Evolutionary conservation across 2,797 vertebrate species (phyloP).

Genomic region (Caiman crocodilus): DNA sequence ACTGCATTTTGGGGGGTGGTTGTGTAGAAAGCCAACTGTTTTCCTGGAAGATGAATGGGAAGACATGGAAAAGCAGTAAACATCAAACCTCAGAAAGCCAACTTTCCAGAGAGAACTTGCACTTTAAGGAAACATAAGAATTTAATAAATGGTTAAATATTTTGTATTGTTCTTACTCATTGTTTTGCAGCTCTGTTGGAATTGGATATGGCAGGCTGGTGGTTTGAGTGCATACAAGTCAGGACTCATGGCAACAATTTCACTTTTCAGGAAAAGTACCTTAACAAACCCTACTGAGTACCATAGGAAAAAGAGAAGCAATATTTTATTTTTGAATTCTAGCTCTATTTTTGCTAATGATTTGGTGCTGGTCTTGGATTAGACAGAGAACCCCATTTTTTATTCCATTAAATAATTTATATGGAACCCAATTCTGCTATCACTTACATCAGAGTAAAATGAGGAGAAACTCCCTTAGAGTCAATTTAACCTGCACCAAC

Average conservation of each 20-base stretch:
- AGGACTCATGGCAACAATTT: neutral
- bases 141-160: neutral
- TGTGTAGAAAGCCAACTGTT: neutral
- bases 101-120: neutral
- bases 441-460: neutral
- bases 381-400: neutral
- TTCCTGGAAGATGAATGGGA: neutral
- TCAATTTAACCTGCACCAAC: neutral
- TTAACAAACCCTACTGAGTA: neutral
- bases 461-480: neutral
- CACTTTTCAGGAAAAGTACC: neutral
- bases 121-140: neutral
- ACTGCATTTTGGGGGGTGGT: neutral
- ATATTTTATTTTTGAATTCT: neutral
- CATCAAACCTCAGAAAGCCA: neutral
- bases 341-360: neutral
- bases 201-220: neutral
- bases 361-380: neutral
- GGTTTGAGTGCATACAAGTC: neutral
- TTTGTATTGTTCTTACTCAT: neutral
- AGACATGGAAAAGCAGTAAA: neutral
- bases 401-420: neutral
- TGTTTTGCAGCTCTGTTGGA: neutral
- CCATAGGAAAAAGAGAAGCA: neutral
- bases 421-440: neutral